Evolutionary conservation across 2,113 vertebrate genomes (phyloP).

Genomic region (Peromyscus californicus): DNA sequence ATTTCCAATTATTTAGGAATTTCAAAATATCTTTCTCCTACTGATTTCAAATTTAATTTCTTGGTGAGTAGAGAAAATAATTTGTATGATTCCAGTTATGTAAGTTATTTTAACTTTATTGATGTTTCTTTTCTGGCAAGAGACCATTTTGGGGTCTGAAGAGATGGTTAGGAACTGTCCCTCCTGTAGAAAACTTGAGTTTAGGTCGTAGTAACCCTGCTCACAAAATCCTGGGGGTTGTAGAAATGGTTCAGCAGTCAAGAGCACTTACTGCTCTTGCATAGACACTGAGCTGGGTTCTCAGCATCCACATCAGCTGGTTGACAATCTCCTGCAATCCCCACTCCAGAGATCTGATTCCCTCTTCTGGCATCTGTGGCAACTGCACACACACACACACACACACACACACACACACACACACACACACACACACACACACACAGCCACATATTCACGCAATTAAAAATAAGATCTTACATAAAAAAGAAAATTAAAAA

Average conservation of each 20-base stretch:
- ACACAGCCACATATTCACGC: background rate
- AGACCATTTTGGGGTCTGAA: background rate
- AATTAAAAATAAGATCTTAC: background rate
- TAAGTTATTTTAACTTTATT: constrained; percentile 28
- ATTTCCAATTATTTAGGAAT: background rate
- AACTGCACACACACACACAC: background rate
- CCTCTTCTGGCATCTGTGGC: background rate
- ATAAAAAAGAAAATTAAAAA: background rate
- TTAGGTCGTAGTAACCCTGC: background rate
- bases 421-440: background rate
- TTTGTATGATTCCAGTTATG: background rate
- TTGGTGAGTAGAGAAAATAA: background rate
- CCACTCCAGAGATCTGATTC: background rate
- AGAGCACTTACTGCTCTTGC: background rate
- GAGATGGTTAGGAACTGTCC: background rate
- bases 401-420: background rate
- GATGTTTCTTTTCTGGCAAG: background rate
- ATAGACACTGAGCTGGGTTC: background rate
- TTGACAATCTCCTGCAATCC: background rate
- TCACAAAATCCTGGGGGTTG: background rate
- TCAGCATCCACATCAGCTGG: background rate
- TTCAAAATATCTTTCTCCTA: constrained; percentile 27
- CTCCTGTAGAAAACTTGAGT: background rate
- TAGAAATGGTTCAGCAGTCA: background rate
- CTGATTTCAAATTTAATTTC: constrained; percentile 8